phyloP scores from a whole-genome alignment of 2,113 vertebrate genomes.

The Dicrurus megarhynchus region DNA sequence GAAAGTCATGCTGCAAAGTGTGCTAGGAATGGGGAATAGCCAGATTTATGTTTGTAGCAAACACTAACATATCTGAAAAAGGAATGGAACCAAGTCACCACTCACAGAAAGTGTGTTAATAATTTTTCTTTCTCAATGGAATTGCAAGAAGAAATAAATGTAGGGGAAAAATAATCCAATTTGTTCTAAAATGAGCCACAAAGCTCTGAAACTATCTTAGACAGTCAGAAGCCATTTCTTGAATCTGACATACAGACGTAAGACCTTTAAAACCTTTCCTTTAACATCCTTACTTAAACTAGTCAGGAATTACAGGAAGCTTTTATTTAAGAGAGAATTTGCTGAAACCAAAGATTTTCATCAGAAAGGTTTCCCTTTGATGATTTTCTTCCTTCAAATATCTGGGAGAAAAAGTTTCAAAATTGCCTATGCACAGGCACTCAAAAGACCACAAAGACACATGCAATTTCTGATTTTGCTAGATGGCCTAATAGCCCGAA shows the following conservation, averaged over 20 bases:
- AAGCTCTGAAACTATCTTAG: not conserved
- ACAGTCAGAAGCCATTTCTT: not conserved
- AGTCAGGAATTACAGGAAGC: not conserved
- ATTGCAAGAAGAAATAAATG: not conserved
- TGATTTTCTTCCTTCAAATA: not conserved
- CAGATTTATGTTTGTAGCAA: not conserved
- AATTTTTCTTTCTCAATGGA: not conserved
- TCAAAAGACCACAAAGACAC: not conserved
- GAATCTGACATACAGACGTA: not conserved
- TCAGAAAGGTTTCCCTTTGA: not conserved
- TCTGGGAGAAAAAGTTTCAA: not conserved
- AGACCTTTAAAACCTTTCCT: not conserved
- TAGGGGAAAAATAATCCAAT: not conserved
- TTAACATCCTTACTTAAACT: not conserved
- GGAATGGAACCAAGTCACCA: not conserved
- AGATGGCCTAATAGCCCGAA: not conserved
- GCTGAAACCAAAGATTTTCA: not conserved
- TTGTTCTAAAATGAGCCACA: not conserved
- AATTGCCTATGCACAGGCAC: not conserved
- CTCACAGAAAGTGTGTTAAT: not conserved
- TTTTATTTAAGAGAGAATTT: not conserved
- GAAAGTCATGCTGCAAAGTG: not conserved
- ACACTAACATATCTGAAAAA: not conserved
- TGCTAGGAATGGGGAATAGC: not conserved
- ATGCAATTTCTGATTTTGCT: not conserved